Base-by-base conservation (phyloP, 2,797 vertebrate genomes). In the Chloroceryle amazona region DNA sequence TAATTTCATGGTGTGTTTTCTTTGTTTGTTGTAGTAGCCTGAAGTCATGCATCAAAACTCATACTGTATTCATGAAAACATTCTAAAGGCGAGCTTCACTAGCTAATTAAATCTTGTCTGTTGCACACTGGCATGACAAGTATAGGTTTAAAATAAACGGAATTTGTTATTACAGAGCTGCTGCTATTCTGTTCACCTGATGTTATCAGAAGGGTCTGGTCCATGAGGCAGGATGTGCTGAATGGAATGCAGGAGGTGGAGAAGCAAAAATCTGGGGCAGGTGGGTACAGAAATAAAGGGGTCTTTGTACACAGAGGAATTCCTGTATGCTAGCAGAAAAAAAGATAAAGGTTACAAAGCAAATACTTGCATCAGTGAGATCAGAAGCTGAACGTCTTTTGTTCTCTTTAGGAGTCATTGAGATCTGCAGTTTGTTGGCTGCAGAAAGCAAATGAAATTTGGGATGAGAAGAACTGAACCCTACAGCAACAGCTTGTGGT, bases 401-500 rank as follows among this genome's bases (percentile, higher is more conserved):
- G 21, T 93, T 91, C 74, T 86, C 47, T 93, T 95, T 60, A 76
- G 84, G 91, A 95, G 78, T 87, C 49, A 89, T 93, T 94, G 67
- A 85, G 88, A 93, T 63, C 74, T 90, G 63, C 71, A 89, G 86
- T 86, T 86, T 91, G 67, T 81, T 94, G 86, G 67, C 75, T 96
- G 86, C 94, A 90, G 93, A 89, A 96, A 95, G 81, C 74, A 94
- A 94, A 88, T 90, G 90, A 92, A 74, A 82, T 93, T 92, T 92
- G 93, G 83, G 85, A 96, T 91, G 82, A 89, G 90, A 58, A 96
- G 91, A 94, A 83, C 90, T 31, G 79, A 97, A 96, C 90, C 86
- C 83, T 92, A 79, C 65, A 90, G 92, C 88, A 97, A 96, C 96
- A 97, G 96, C 94, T 97, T 97, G 96, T 95, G 81, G 86, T 95